These are phyloP conservation scores for Stegodyphus mimosarum DNA, from an alignment of 1,140 invertebrate species.

Conservation along the genomic window DNA sequence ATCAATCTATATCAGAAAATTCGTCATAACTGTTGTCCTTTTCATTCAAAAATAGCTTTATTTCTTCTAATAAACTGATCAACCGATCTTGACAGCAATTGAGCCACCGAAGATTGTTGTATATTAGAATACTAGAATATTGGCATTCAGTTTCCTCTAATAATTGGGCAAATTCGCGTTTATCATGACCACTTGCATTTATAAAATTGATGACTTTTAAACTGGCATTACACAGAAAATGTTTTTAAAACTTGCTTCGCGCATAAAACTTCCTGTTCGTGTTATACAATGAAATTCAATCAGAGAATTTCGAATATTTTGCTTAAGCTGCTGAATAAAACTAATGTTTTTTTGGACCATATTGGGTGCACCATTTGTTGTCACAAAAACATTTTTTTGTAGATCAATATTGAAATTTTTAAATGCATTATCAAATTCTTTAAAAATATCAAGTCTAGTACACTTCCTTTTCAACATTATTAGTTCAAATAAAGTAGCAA, in stretches of 20 bases:
- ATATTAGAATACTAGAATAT: constrained; percentile 65
- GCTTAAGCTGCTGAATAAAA: background rate
- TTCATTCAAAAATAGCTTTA: constrained; percentile 65
- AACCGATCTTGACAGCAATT: constrained; percentile 65
- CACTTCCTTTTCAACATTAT: constrained; percentile 14
- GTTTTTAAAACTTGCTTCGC: constrained; percentile 62
- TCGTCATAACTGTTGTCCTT: constrained; percentile 12
- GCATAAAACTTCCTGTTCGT: constrained; percentile 61
- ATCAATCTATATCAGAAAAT: constrained; percentile 1
- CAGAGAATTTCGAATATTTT: constrained; percentile 53
- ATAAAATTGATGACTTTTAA: constrained; percentile 17
- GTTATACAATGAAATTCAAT: constrained; percentile 59
- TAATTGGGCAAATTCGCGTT: constrained; percentile 64
- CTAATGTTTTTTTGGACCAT: background rate
- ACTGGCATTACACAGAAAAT: constrained; percentile 62
- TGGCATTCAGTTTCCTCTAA: constrained; percentile 65
- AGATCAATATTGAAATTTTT: constrained; percentile 67
- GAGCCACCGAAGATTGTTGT: constrained; percentile 66
- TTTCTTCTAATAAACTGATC: constrained; percentile 66
- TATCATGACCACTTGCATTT: constrained; percentile 63
- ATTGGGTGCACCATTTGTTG: background rate
- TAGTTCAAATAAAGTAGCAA: too few relatives aligned
- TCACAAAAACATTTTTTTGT: constrained; percentile 10
- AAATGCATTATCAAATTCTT: constrained; percentile 38
- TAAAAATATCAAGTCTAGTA: constrained; percentile 13